Evolutionary conservation across 2,888 invertebrate genomes (phyloP).

Genomic region (Drosophila subsilvestris): DNA sequence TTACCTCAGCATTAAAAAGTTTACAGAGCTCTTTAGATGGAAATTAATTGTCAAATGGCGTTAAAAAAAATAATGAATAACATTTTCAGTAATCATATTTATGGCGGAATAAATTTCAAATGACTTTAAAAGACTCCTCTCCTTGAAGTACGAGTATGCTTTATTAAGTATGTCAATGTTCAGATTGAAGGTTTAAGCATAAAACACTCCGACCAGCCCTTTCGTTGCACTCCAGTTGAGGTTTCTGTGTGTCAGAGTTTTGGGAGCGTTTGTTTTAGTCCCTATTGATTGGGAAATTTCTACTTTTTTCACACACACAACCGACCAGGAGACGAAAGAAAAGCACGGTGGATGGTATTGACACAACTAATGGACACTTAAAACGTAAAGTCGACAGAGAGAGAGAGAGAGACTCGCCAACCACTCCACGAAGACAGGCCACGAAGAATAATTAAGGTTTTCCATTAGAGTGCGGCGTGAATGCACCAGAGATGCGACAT

Average conservation of each 20-base stretch:
- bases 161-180: not conserved
- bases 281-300: conserved; percentile 3
- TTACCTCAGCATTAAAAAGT: conserved; percentile 54
- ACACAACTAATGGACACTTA: conserved; percentile 51
- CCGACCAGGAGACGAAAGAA: not conserved
- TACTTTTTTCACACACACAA: not conserved
- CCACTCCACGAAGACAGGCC: conserved; percentile 5
- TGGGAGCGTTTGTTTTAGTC: not conserved
- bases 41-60: conserved; percentile 54
- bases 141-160: not conserved
- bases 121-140: not conserved
- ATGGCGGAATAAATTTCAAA: conserved; percentile 4
- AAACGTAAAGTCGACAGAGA: conserved; percentile 2
- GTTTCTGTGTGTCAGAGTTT: not conserved
- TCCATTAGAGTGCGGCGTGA: conserved; percentile 32
- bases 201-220: not conserved
- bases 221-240: not conserved
- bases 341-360: conserved; percentile 26
- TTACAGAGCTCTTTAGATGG: conserved; percentile 28
- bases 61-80: conserved; percentile 44
- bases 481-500: not conserved
- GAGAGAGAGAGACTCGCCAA: not conserved
- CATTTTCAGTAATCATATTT: conserved; percentile 14
- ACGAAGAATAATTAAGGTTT: conserved; percentile 42
- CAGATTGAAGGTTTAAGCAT: not conserved